These are phyloP conservation scores for Aphelenchoides avenae DNA, from an alignment of 1,140 invertebrate species.

Conservation along the genomic window DNA sequence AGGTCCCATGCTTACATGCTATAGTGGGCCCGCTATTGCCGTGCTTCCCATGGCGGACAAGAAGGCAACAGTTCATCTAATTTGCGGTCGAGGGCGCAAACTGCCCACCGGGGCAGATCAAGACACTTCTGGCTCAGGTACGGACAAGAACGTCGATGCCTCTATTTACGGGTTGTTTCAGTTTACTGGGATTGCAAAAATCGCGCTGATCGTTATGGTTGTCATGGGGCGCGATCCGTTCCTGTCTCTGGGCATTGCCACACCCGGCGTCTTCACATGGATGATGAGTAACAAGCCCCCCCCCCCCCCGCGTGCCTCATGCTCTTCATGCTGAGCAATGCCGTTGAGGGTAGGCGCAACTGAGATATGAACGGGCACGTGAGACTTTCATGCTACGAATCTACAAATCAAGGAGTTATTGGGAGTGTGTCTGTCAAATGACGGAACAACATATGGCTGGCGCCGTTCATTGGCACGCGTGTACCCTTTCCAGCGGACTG, in stretches of 20 bases:
- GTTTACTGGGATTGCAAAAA: slow-evolving; percentile 71
- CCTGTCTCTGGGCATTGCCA: slow-evolving; percentile 66
- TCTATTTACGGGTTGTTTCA: slow-evolving; percentile 24
- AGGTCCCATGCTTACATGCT: too few relatives aligned
- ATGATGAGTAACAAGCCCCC: slow-evolving; percentile 85
- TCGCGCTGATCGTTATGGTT: slow-evolving; percentile 79
- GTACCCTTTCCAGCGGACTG: too few relatives aligned
- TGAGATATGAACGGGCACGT: too few relatives aligned
- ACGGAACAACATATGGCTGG: too few relatives aligned
- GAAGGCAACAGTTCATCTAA: too few relatives aligned
- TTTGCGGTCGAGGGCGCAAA: slow-evolving; percentile 83
- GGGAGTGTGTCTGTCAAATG: too few relatives aligned
- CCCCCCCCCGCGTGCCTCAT: slow-evolving; percentile 58
- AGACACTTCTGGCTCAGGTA: slow-evolving; percentile 75
- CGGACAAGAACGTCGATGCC: background rate
- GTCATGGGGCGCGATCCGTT: slow-evolving; percentile 72
- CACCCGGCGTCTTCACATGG: slow-evolving; percentile 79
- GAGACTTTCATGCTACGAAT: too few relatives aligned
- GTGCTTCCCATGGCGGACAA: too few relatives aligned
- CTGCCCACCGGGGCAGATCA: slow-evolving; percentile 80
- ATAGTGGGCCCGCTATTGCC: too few relatives aligned
- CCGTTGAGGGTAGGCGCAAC: slow-evolving; percentile 82
- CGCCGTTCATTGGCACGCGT: too few relatives aligned
- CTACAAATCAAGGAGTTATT: too few relatives aligned
- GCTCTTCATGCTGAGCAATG: slow-evolving; percentile 46